Evolutionary conservation across 1,140 invertebrate genomes (phyloP), one percentile per base, ranked within the genome.

Genomic region (Maconellicoccus hirsutus): DNA sequence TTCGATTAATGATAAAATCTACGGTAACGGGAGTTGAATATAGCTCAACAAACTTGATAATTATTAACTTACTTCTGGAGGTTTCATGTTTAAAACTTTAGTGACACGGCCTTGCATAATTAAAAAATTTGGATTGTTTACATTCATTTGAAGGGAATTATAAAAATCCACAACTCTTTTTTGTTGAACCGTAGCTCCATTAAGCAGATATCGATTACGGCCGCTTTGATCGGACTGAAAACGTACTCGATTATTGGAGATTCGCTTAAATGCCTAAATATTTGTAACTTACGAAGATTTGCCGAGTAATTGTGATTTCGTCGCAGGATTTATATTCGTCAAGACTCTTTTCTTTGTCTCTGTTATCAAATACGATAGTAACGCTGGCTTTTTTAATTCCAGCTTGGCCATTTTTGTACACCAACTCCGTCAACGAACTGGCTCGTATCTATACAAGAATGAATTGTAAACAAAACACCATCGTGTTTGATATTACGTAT

Each of bases 61-160:
- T 6, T 29, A 23, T 26, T 10, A 69, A 23, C 73, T 76, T 80
- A 93, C 91, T 84, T 99, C 96, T 72, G 87, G 85, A 16, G 97
- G 94, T 78, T 98, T 99, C 96, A 99, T 99, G 79, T 98, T 99
- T 1, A 99, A 83, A 0, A 99, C 97, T 85, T 99, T 99, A 0
- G 96, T 98, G 70, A 99, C 98, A 76, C 96, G 86, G 8, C 98
- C 98, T 84, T 99, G 98, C 97, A 99, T 99, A 75, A 99, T 99
- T 3, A 99, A 85, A 79, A 98, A 99, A 80, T 99, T 96, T 2
- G 97, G 97, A 84, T 99, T 99, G 80, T 99, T 99, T 0, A 99
- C 93, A 80, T 99, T 99, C 1, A 99, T 81, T 77, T 98, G 94
- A 7, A 99, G 89, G 0, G 96, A 96, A 75, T 92, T 91, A 79